These are phyloP conservation scores for Ascidia mentula DNA, from an alignment of 23 tunicate genomes.

Conservation along the genomic window DNA sequence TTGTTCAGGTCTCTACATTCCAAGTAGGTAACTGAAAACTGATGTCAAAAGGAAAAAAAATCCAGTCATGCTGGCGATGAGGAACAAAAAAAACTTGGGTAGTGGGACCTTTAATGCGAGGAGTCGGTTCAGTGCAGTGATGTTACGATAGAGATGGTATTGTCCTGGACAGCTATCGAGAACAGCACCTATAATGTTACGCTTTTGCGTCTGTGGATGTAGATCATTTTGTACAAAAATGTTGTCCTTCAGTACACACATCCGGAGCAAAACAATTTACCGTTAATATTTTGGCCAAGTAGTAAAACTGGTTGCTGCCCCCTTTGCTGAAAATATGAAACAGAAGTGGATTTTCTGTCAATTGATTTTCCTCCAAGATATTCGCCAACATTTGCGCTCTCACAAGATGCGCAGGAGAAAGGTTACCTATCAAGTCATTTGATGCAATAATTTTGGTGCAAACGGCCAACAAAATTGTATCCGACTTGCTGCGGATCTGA, in stretches of 20 bases:
- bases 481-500: no score
- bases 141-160: not conserved
- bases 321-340: not conserved
- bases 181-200: not conserved
- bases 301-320: not conserved
- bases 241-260: not conserved
- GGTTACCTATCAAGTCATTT: no score
- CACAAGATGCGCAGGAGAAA: no score
- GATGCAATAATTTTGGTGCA: no score
- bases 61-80: not conserved
- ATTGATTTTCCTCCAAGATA: not conserved
- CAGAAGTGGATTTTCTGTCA: not conserved
- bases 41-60: not conserved
- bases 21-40: not conserved
- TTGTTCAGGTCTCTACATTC: not conserved
- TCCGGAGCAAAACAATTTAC: not conserved
- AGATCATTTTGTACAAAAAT: not conserved
- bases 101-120: not conserved
- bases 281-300: not conserved
- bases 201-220: not conserved
- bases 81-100: not conserved
- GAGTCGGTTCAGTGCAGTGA: not conserved
- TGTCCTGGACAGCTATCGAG: not conserved
- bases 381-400: not conserved
- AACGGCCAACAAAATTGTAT: no score